Conservation (phyloP, 2,113 vertebrate species). For the Columba janthina region DNA sequence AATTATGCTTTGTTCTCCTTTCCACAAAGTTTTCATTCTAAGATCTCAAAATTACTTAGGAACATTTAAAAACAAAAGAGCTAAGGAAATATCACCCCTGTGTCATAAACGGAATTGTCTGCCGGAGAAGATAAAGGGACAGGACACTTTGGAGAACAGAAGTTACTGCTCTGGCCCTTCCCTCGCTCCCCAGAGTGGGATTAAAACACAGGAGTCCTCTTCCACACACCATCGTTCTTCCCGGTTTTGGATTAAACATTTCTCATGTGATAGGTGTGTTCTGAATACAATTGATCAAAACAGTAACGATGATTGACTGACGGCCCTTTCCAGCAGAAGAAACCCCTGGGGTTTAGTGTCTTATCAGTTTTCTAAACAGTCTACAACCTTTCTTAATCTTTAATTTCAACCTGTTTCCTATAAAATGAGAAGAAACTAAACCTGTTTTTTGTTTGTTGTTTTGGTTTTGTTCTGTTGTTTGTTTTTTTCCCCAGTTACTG, state of each 20-base stretch:
- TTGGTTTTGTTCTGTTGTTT: too few species aligned
- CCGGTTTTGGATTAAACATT: not conserved
- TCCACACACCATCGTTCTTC: not conserved
- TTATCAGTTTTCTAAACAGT: not conserved
- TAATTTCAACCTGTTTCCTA: not conserved
- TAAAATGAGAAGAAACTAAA: not conserved
- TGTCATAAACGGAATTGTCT: not conserved
- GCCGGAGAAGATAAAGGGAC: not conserved
- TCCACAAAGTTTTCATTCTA: not conserved
- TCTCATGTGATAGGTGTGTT: not conserved
- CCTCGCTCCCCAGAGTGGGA: not conserved
- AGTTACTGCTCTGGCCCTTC: not conserved
- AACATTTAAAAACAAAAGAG: not conserved
- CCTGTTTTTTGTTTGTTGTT: not conserved
- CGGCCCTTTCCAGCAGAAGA: not conserved
- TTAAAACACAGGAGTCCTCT: not conserved
- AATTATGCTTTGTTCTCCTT: not conserved
- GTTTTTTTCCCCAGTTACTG: slow-evolving; percentile 74
- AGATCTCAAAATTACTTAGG: not conserved
- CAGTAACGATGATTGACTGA: not conserved
- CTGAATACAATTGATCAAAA: not conserved
- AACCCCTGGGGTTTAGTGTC: not conserved
- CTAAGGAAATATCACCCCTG: not conserved
- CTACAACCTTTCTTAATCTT: not conserved
- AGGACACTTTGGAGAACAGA: not conserved